Evolutionary conservation across 2,113 vertebrate genomes (phyloP).

Genomic region (Tachysurus fulvidraco): DNA sequence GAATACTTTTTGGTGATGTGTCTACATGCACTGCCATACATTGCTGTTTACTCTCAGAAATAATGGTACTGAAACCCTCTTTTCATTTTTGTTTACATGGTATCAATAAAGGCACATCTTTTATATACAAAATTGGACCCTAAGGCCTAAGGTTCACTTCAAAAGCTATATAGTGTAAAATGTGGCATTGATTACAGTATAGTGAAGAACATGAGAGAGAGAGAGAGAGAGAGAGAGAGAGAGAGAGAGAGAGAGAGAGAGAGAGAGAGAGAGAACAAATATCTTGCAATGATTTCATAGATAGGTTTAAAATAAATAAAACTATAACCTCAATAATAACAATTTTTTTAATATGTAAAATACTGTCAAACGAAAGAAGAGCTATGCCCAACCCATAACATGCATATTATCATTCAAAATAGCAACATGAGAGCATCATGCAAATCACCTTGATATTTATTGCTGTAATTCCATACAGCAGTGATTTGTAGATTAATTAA

Average conservation of each 20-base stretch:
- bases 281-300: neutral
- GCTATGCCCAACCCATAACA: neutral
- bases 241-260: too few relatives aligned
- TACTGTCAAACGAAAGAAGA: neutral
- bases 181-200: conserved; percentile 10
- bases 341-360: neutral
- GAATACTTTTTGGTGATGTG: neutral
- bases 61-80: neutral
- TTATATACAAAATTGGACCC: neutral
- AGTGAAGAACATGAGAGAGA: neutral
- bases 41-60: neutral
- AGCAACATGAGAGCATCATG: neutral
- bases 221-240: neutral
- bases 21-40: neutral
- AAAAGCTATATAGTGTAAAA: neutral
- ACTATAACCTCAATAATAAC: neutral
- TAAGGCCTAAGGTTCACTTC: neutral
- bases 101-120: neutral
- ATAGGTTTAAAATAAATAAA: neutral
- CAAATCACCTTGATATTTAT: neutral
- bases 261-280: neutral
- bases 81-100: neutral
- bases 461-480: neutral
- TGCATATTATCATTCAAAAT: neutral
- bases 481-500: neutral